Evolutionary conservation across 92 coral and sea anemone genomes (phyloP), one percentile per base, ranked within the genome.

Genomic region (Porites cylindrica): DNA sequence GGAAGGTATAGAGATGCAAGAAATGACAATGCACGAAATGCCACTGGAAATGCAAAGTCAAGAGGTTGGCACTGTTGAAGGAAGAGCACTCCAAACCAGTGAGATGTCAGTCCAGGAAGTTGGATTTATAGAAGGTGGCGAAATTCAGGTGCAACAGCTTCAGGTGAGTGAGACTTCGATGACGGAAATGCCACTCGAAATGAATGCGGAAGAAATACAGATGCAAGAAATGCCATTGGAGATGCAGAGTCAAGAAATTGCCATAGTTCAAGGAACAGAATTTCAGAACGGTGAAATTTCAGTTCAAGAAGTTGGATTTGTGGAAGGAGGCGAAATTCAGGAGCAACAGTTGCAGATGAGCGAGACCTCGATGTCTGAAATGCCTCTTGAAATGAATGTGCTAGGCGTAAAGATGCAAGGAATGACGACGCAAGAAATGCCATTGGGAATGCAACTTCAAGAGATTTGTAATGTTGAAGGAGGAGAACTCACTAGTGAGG

Each of bases 321-420:
- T 38, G 47, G 47, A 16, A 32, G 59, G 47, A 38, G 0, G 6
- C 47, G 47, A 38, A 38, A 38, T 58, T 1, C 29, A 47, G 11
- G 72, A 10, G 24, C 16, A 52, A 24, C 23, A 43, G 50, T 10
- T 19, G 20, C 8, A 50, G 8, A 77, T 47, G 47, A 23, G 29
- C 1, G 79, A 86, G 59, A 70, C 11, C 56, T 10, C 68, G 17
- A 54, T 77, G 11, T 66, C 47, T 63, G 89, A 89, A 77, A 90
- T 85, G 78, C 76, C 85, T n/a, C 83, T 85, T 11, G 90, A 90
- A 32, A 89, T 83, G 69, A 59, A 58, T 21, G 83, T 23, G 23
- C 59, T 62, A 43, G 88, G 51, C 71, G 65, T 56, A 12, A 59
- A 38, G 19, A 78, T 82, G 62, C 66, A 50, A 19, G 93, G 76